Evolutionary conservation across 2,797 vertebrate genomes (phyloP), one percentile per base, ranked within the genome.

Genomic region (Chrosomus eos): DNA sequence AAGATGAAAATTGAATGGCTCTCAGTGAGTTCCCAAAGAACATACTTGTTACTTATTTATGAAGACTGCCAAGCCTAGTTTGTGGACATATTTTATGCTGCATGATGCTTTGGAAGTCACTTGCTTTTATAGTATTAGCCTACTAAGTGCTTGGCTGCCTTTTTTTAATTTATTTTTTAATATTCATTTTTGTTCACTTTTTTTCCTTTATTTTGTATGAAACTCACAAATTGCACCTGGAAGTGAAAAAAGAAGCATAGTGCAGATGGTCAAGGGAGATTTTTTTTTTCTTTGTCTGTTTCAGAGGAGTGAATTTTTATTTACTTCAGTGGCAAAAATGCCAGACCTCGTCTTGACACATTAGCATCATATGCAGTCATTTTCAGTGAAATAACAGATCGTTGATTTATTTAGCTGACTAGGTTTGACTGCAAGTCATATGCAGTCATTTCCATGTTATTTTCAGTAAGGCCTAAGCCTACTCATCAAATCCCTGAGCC

Each of bases 41-140:
- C 87, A 80, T 87, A 85, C 74, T 77, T 64, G 74, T 94, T 92
- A 91, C 85, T 93, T 92, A 93, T 92, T 89, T 90, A 94, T 93
- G 94, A 95, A 96, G 95, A 96, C 95, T 96, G 95, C 95, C 95
- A 96, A 96, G 95, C 95, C 95, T 96, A 95, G 94, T 93, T 94
- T 94, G 93, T 94, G 94, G 92, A 95, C 93, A 95, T 95, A 95
- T 93, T 92, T 94, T 95, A 94, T 92, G 93, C 95, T 96, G 96
- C 96, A 96, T 97, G 96, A 95, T 93, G 94, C 95, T 95, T 95
- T 93, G 94, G 91, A 89, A 94, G 90, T 95, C 93, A 96, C 94
- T 95, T 94, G 94, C 95, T 95, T 91, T 92, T 94, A 92, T 89
- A 92, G 92, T 94, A 89, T 89, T 89, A 95, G 93, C 90, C 93